Evolutionary conservation across 2,797 vertebrate genomes (phyloP).

Genomic region (Percopsis omiscomaycus): DNA sequence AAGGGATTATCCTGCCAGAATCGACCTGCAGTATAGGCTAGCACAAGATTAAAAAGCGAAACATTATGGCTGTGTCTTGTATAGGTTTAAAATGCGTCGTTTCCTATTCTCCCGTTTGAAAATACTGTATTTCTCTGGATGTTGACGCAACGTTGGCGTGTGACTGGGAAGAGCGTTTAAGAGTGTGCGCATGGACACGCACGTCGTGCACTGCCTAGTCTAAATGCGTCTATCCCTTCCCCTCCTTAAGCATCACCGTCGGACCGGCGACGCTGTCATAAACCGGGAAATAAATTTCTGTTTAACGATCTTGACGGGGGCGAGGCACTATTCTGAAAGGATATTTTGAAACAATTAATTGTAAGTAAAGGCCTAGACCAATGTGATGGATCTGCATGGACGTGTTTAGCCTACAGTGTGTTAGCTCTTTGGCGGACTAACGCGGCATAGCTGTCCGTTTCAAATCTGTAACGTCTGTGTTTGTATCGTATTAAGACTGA

Average conservation of each 20-base stretch:
- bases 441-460: neutral
- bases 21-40: too few relatives aligned
- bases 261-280: slow-evolving; percentile 42
- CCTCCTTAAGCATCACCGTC: slow-evolving; percentile 37
- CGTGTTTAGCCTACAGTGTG: too few relatives aligned
- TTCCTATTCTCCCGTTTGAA: too few relatives aligned
- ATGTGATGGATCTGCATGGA: neutral
- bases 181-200: slow-evolving; percentile 32
- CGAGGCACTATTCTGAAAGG: slow-evolving; percentile 24
- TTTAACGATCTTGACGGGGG: slow-evolving; percentile 26
- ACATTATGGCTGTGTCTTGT: too few relatives aligned
- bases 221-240: slow-evolving; percentile 28
- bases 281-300: slow-evolving; percentile 29
- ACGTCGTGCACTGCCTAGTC: slow-evolving; percentile 31
- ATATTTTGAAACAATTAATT: slow-evolving; percentile 13
- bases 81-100: too few relatives aligned
- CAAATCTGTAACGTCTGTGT: neutral
- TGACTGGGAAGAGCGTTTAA: slow-evolving; percentile 19
- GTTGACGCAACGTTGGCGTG: slow-evolving; percentile 47
- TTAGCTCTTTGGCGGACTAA: too few relatives aligned
- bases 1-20: too few relatives aligned
- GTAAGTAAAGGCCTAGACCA: neutral
- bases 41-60: too few relatives aligned
- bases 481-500: slow-evolving; percentile 11
- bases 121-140: slow-evolving; percentile 8